These are phyloP conservation scores for Idaea aversata DNA, from an alignment of 2,888 invertebrate species.

Conservation along the genomic window DNA sequence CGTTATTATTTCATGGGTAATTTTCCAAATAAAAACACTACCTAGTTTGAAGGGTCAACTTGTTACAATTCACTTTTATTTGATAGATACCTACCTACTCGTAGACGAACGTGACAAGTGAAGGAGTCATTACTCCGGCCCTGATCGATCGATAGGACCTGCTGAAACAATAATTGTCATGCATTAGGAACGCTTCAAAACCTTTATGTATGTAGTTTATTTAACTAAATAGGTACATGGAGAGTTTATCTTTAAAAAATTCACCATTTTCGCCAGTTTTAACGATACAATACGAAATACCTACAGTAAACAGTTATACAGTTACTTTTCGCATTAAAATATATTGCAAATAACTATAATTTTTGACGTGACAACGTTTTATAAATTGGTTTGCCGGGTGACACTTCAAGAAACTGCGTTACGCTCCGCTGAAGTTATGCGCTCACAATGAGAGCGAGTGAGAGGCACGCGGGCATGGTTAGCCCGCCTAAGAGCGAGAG, in stretches of 20 bases:
- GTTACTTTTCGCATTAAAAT: no score
- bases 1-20: background rate
- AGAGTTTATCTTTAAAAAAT: background rate
- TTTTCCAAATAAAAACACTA: background rate
- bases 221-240: background rate
- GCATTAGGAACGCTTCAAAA: background rate
- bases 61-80: background rate
- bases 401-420: no score
- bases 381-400: no score
- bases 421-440: no score
- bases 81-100: background rate
- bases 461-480: no score
- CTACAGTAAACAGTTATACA: no score
- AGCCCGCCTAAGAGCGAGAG: no score
- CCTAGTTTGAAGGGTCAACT: background rate
- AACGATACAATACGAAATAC: no score
- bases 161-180: background rate
- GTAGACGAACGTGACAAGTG: background rate
- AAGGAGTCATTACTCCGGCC: background rate
- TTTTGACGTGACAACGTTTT: no score
- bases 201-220: background rate
- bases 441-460: no score
- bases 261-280: no score
- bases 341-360: no score
- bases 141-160: background rate